Evolutionary conservation across 1,140 invertebrate species (phyloP).

Genomic region (Zaprionus lachaisei): DNA sequence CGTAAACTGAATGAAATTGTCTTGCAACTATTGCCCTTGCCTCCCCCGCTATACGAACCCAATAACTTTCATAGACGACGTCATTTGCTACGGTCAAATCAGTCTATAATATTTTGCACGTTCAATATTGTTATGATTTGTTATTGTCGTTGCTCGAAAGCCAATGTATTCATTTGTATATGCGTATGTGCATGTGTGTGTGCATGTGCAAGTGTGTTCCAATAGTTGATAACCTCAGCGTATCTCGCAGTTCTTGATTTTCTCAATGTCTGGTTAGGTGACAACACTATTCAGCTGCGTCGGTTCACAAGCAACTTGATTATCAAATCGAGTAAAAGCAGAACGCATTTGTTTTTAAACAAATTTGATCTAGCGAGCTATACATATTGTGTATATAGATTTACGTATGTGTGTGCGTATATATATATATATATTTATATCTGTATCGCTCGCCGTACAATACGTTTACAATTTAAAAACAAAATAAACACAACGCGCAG

Average conservation of each 20-base stretch:
- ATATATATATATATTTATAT: slow-evolving; percentile 19
- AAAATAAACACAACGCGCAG: slow-evolving; percentile 63
- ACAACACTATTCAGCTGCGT: slow-evolving; percentile 41
- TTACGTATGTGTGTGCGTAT: slow-evolving; percentile 10
- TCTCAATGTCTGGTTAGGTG: slow-evolving; percentile 53
- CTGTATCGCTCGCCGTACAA: slow-evolving; percentile 7
- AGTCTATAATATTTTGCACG: slow-evolving; percentile 42
- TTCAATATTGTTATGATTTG: slow-evolving; percentile 52
- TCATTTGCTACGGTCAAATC: slow-evolving; percentile 63
- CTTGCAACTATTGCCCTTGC: slow-evolving; percentile 1
- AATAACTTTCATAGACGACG: slow-evolving; percentile 27
- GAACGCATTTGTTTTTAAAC: slow-evolving; percentile 49
- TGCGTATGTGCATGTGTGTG: background rate
- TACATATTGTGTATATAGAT: slow-evolving; percentile 11
- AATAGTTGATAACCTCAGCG: slow-evolving; percentile 64
- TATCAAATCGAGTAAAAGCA: slow-evolving; percentile 51
- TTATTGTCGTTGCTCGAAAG: slow-evolving; percentile 45
- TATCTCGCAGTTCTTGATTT: slow-evolving; percentile 22
- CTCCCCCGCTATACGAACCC: background rate
- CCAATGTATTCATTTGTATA: background rate
- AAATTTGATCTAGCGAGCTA: slow-evolving; percentile 48
- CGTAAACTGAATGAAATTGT: slow-evolving; percentile 28
- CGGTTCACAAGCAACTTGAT: slow-evolving; percentile 35
- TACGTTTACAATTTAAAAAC: slow-evolving; percentile 54
- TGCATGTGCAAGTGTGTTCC: slow-evolving; percentile 5